A percentile compares a stretch with the other conserved stretches of the same genome.
phyloP scores from a whole-genome alignment of 1,140 invertebrate species.

The Pseudomyrmex dendroicus region DNA sequence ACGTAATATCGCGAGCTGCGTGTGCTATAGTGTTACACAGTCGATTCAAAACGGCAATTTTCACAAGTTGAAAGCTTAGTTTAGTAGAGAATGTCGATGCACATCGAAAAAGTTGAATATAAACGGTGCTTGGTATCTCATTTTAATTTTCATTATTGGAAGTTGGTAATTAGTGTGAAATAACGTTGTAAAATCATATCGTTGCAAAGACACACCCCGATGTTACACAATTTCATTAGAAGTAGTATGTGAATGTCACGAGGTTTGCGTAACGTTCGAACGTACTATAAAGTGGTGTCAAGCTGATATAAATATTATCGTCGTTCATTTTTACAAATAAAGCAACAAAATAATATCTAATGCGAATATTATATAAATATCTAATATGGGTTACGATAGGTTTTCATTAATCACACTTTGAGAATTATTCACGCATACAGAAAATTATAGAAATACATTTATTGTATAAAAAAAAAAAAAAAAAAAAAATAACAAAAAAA shows the following conservation, averaged over 20 bases:
- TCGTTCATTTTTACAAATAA: neutral
- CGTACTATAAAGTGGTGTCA: neutral
- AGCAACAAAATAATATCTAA: neutral
- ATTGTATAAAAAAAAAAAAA: neutral
- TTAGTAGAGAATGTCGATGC: too few relatives aligned
- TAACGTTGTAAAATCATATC: neutral
- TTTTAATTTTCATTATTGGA: conserved; percentile 13
- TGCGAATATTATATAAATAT: conserved; percentile 1
- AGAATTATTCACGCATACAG: neutral
- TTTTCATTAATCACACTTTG: neutral
- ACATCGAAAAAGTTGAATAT: too few relatives aligned
- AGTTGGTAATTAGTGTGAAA: neutral
- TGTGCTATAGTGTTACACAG: neutral
- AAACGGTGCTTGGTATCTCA: neutral
- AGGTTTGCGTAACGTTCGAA: neutral
- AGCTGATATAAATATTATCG: neutral
- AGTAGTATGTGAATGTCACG: neutral
- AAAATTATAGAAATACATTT: neutral
- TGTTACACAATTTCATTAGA: neutral
- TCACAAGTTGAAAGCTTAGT: too few relatives aligned
- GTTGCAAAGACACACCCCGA: neutral
- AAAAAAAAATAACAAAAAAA: too few relatives aligned
- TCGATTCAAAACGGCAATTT: neutral
- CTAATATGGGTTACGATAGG: neutral
- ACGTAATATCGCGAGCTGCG: neutral